Evolutionary conservation across 1,140 invertebrate species (phyloP), one percentile per base, ranked within the genome.

Genomic region (Euwallacea similis): DNA sequence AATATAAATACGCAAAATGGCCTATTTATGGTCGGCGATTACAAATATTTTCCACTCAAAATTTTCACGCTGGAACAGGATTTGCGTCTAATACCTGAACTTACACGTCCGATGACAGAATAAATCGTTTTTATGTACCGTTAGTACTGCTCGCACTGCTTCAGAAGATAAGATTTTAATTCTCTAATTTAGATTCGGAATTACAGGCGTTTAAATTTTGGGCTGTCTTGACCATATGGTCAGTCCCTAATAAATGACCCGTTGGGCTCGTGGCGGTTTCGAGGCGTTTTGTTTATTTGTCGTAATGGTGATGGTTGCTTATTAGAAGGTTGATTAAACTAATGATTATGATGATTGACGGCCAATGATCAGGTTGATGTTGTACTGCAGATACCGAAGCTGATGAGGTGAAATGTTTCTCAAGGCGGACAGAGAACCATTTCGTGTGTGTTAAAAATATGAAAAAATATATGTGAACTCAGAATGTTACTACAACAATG

Each of bases 101-200:
- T 68, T 68, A 68, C 55, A 50, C 13, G 44, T 47, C 21, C 21
- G 21, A 33, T 33, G 21, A 33, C 21, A 33, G 21, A 33, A 33
- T 33, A 33, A 33, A 60, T 68, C 66, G 59, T 58, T 68, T 68
- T 68, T 68, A 59, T 60, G 60, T 69, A 69, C 67, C 67, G 67
- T 69, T 69, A 69, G 21, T 42, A 33, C 67, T 54, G 33, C 46
- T 41, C 54, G 42, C 54, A 62, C 46, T 21, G 42, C 58, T 62
- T 61, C 47, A 55, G 44, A 13, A 61, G 67, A 62, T 69, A 62
- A 68, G 58, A 68, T 60, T 46, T 53, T 59, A 68, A 69, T 69
- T 69, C 67, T 69, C 67, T 69, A 69, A 69, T 69, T 69, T 69
- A 69, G 67, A 69, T 69, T 69, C 67, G 43, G 50, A 54, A 69